phyloP scores from a whole-genome alignment of 1,140 invertebrate genomes.

The Diachasmimorpha longicaudata region DNA sequence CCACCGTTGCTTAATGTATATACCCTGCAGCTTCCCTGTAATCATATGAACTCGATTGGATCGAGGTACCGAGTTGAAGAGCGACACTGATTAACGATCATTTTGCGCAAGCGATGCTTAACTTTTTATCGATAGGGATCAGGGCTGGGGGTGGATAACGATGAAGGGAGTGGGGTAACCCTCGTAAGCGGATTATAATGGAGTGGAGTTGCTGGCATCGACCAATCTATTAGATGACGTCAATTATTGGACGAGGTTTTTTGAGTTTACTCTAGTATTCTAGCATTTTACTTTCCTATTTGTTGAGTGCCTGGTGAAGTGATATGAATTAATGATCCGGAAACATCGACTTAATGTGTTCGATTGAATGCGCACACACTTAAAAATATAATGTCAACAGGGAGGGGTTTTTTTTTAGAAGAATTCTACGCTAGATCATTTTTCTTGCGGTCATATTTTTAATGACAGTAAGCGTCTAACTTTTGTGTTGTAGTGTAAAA shows the following conservation, averaged over 20 bases:
- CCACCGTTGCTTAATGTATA: not conserved
- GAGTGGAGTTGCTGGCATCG: not conserved
- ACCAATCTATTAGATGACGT: not conserved
- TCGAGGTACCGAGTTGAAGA: not conserved
- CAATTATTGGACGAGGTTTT: not conserved
- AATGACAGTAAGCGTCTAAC: not conserved
- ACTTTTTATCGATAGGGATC: slow-evolving; percentile 17
- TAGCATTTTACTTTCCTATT: not conserved
- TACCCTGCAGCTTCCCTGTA: not conserved
- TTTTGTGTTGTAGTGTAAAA: not conserved
- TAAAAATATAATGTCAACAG: too few relatives aligned
- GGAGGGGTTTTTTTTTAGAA: too few relatives aligned
- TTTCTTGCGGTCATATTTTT: not conserved
- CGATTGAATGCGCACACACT: not conserved
- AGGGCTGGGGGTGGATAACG: not conserved
- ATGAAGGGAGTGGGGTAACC: not conserved
- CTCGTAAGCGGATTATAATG: slow-evolving; percentile 7
- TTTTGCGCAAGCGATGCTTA: slow-evolving; percentile 8
- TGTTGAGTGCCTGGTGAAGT: not conserved
- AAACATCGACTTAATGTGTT: not conserved
- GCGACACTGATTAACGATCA: slow-evolving; percentile 11
- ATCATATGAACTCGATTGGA: not conserved
- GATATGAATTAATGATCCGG: not conserved
- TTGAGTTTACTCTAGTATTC: not conserved
- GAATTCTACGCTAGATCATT: too few relatives aligned